Evolutionary conservation across 2,888 invertebrate genomes (phyloP), one percentile per base, ranked within the genome.

Genomic region (Reticulitermes lucifugus): DNA sequence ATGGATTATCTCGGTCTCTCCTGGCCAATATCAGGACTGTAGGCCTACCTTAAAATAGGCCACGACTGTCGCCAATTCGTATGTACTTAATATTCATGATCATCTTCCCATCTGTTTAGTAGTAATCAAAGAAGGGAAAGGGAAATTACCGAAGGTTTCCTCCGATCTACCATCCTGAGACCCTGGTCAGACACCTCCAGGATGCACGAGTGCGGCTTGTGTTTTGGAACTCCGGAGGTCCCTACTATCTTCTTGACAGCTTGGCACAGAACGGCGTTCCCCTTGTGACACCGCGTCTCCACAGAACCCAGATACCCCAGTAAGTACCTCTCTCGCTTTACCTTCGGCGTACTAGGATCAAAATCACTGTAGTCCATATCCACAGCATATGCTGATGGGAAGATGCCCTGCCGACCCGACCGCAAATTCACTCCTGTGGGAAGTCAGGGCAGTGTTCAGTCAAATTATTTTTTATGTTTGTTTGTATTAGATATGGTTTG

Each of bases 341-440:
- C 96, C 91, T 96, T 96, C 87, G 96, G 95, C 88, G 95, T 95
- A 75, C 95, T 93, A 7, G 97, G 96, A 91, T 98, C 98, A 90
- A 98, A 98, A 89, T 99, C 99, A 89, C 96, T 97, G 91, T 98
- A 98, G 89, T 98, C 98, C 92, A 98, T 95, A 90, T 99, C 99
- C 43, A 98, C 98, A 51, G 98, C 98, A 89, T 99, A 98, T 22
- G 98, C 98, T 86, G 98, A 97, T 4, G 99, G 99, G 90, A 99
- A 99, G 87, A 99, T 98, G 51, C 99, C 99, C 91, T 96, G 95
- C 88, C 97, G 94, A 22, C 98, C 98, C 3, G 98, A 98, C 89
- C 98, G 93, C 88, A 99, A 92, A 92, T 99, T 99, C 0, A 99
- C 97, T 79, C 97, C 98, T 97, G 90, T 77, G n/a, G 25, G 9